phyloP scores from a whole-genome alignment of 2,797 vertebrate species.

The Coendou prehensilis region DNA sequence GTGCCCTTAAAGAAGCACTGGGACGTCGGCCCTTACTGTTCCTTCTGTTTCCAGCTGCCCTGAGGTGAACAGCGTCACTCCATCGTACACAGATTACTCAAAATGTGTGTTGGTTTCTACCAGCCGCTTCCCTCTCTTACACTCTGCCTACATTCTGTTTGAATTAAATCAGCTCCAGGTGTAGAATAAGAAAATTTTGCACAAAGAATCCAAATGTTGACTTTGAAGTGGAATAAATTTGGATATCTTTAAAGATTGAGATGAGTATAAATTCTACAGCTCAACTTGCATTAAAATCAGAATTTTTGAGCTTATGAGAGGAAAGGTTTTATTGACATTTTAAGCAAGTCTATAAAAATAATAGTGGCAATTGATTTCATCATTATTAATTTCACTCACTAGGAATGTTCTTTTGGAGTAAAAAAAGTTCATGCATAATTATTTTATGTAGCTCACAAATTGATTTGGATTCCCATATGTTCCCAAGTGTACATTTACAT shows the following conservation, averaged over 20 bases:
- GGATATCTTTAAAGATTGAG: background rate
- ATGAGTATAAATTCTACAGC: background rate
- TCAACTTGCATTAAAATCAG: constrained; percentile 25
- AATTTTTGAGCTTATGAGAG: constrained; percentile 1
- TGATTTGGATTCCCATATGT: constrained; percentile 24
- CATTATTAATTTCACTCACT: background rate
- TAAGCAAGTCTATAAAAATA: constrained; percentile 49
- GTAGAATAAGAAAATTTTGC: background rate
- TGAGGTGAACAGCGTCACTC: too few species aligned
- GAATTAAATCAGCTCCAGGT: background rate
- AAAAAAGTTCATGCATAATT: background rate
- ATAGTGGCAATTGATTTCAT: background rate
- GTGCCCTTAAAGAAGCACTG: rapidly evolving
- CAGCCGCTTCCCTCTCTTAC: background rate
- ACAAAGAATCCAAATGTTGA: background rate
- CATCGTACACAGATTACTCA: background rate
- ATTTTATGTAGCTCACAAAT: constrained; percentile 28
- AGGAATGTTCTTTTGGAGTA: background rate
- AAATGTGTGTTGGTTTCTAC: background rate
- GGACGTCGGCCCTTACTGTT: background rate
- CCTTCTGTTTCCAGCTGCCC: background rate
- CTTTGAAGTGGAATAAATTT: constrained; percentile 22
- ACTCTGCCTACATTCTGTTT: background rate
- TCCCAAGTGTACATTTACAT: background rate
- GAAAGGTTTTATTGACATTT: background rate